Percentiles rank a stretch among this genome's conserved stretches.
These are phyloP conservation scores for Rhizomys pruinosus DNA, from an alignment of 2,113 vertebrate species.

Conservation along the genomic window DNA sequence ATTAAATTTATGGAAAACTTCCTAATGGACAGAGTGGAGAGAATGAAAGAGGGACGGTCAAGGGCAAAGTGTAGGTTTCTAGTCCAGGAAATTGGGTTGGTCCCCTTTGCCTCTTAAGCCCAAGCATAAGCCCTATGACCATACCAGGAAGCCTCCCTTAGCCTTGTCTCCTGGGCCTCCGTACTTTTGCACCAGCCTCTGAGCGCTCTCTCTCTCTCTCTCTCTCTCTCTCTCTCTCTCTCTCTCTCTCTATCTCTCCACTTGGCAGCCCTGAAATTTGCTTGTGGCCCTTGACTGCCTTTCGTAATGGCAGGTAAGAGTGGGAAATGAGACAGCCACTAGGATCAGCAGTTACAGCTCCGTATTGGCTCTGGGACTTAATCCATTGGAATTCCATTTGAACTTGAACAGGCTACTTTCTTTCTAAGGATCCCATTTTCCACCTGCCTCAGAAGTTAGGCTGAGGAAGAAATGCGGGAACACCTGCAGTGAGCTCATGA, in stretches of 20 bases:
- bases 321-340: neutral
- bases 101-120: neutral
- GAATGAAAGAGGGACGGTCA: neutral
- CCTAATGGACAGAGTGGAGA: neutral
- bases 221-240: no score
- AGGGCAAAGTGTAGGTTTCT: neutral
- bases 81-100: neutral
- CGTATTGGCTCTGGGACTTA: neutral
- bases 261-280: neutral
- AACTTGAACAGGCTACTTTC: neutral
- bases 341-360: neutral
- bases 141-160: neutral
- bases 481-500: neutral
- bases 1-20: neutral
- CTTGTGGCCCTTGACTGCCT: neutral
- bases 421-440: neutral
- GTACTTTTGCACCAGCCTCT: neutral
- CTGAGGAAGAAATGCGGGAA: neutral
- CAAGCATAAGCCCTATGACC: neutral
- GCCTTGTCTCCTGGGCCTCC: neutral
- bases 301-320: no score
- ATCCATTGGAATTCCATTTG: constrained; percentile 19
- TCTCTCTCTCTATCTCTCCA: no score
- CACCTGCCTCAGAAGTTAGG: neutral
- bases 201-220: no score